These are phyloP conservation scores for Eclectus roratus DNA, from an alignment of 2,113 vertebrate species.

Conservation along the genomic window DNA sequence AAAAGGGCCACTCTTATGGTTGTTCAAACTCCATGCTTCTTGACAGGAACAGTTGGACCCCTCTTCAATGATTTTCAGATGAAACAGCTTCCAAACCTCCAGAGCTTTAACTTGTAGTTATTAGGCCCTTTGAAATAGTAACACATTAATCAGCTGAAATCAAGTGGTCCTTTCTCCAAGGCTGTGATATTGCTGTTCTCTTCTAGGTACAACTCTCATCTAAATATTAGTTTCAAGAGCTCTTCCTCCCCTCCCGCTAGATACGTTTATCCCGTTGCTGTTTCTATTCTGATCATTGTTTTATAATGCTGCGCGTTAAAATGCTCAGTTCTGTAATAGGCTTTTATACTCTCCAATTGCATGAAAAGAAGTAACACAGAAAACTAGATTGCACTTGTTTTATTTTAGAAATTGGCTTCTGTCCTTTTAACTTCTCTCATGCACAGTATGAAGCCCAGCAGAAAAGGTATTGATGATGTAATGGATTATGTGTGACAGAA, in stretches of 20 bases:
- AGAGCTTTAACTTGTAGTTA: conserved; percentile 54
- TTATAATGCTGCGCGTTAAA: conserved; percentile 15
- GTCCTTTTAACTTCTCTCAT: background rate
- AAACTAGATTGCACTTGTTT: background rate
- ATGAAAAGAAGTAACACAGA: background rate
- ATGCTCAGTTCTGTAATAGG: background rate
- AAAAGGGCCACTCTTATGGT: conserved; percentile 44
- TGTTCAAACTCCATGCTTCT: conserved; percentile 67
- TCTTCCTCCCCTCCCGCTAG: background rate
- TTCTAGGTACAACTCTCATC: conserved; percentile 8
- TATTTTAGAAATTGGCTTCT: background rate
- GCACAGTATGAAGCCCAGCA: background rate
- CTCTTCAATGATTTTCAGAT: conserved; percentile 61
- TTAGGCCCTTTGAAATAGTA: conserved; percentile 58
- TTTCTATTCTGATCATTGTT: conserved; percentile 26
- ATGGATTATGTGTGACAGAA: background rate
- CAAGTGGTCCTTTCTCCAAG: conserved; percentile 26
- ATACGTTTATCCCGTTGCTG: background rate
- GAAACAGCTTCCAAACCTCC: conserved; percentile 35
- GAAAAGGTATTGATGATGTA: background rate
- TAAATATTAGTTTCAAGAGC: conserved; percentile 33
- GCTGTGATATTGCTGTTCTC: conserved; percentile 9
- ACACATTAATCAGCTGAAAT: conserved; percentile 62
- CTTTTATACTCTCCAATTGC: background rate
- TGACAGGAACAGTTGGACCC: conserved; percentile 58